Percentiles rank a stretch among this genome's conserved stretches.
These are phyloP conservation scores for Alcedo quadribrachys DNA, from an alignment of 2,797 vertebrate species.

Conservation along the genomic window DNA sequence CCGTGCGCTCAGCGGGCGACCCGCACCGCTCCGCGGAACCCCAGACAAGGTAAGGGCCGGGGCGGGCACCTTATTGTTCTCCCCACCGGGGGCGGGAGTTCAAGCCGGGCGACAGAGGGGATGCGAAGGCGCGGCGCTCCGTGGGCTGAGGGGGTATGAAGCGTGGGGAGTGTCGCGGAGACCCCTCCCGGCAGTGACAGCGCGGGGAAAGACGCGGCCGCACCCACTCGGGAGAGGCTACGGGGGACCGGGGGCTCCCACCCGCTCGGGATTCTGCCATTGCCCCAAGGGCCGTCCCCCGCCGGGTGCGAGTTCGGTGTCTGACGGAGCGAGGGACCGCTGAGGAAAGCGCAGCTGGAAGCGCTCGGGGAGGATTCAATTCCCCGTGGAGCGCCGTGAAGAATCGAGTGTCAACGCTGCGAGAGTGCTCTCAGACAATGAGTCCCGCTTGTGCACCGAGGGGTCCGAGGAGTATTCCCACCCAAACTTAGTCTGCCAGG, in stretches of 20 bases:
- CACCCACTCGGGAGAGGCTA: not conserved
- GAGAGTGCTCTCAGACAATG: not conserved
- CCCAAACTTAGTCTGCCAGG: not conserved
- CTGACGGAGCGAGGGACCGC: not conserved
- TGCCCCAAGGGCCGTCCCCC: not conserved
- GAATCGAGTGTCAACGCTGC: not conserved
- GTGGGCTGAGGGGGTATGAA: too few relatives aligned
- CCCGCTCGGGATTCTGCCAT: not conserved
- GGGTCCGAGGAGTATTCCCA: not conserved
- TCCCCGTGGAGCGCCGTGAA: not conserved
- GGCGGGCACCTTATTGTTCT: not conserved
- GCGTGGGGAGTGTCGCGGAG: too few relatives aligned
- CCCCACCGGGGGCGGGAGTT: not conserved
- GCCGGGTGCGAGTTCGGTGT: not conserved
- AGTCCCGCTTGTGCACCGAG: not conserved
- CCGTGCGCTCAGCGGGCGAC: not conserved
- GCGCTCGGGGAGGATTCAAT: not conserved
- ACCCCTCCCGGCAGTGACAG: not conserved
- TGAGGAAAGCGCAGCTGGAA: not conserved
- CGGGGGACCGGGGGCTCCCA: not conserved
- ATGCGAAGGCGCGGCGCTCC: not conserved
- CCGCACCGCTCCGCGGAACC: not conserved
- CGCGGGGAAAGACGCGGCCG: not conserved
- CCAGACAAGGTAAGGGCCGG: conserved; percentile 28
- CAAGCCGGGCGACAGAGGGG: not conserved